Percentiles rank a stretch among this genome's conserved stretches.
Conservation (phyloP, 1,140 invertebrate species). For the Drosophila ficusphila region DNA sequence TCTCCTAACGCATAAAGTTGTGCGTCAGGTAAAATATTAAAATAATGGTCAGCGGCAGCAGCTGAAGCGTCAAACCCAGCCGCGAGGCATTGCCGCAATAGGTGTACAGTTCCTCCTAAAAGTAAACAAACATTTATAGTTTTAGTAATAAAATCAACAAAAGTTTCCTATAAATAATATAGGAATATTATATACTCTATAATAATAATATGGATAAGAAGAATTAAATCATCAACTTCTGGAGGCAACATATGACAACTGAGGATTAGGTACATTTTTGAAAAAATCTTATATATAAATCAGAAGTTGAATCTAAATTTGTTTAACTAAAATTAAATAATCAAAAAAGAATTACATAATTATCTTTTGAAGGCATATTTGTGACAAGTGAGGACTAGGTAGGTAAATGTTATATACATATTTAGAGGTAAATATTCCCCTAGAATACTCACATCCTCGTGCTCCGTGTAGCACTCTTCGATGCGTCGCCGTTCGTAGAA, state of each 20-base stretch:
- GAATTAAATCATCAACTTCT: too few relatives aligned
- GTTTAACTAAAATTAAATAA: too few relatives aligned
- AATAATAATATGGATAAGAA: too few relatives aligned
- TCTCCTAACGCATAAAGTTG: slow-evolving; percentile 70
- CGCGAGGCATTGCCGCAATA: slow-evolving; percentile 80
- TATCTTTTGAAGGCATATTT: too few relatives aligned
- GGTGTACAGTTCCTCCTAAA: slow-evolving; percentile 73
- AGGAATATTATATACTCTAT: not conserved
- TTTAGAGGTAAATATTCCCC: not conserved
- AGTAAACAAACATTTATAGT: not conserved
- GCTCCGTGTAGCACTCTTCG: slow-evolving; percentile 90
- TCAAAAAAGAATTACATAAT: too few relatives aligned
- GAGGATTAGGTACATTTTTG: too few relatives aligned
- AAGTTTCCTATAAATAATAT: not conserved
- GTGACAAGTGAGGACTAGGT: too few relatives aligned
- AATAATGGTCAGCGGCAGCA: slow-evolving; percentile 76
- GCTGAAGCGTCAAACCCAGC: slow-evolving; percentile 62
- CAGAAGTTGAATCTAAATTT: too few relatives aligned
- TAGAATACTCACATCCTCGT: slow-evolving; percentile 86
- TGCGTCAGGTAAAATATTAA: slow-evolving; percentile 76
- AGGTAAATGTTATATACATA: too few relatives aligned
- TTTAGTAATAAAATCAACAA: too few relatives aligned
- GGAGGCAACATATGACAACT: too few relatives aligned
- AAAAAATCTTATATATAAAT: too few relatives aligned
- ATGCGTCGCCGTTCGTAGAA: slow-evolving; percentile 87